These are phyloP conservation scores for Apamea sordens DNA, from an alignment of 2,888 invertebrate species.

Conservation along the genomic window DNA sequence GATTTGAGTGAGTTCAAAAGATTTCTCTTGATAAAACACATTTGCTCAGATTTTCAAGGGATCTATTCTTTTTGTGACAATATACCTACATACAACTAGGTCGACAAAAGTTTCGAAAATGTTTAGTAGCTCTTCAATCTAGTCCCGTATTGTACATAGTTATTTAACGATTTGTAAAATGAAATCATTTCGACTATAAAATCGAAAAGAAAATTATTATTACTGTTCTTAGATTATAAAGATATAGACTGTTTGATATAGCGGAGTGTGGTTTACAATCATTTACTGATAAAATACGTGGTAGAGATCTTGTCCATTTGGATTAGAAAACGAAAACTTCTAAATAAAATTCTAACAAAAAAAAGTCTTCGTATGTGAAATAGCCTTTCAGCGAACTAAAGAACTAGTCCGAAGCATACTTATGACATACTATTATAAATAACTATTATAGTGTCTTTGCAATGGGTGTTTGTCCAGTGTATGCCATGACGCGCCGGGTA, in stretches of 20 bases:
- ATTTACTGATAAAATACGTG: constrained; percentile 29
- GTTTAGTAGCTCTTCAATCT: constrained; percentile 28
- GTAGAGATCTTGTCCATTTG: constrained; percentile 43
- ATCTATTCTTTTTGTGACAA: not conserved
- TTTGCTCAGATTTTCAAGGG: not conserved
- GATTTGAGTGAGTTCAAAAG: not conserved
- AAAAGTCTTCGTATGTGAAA: constrained; percentile 22
- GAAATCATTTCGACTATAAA: constrained; percentile 19
- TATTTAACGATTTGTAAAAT: constrained; percentile 27
- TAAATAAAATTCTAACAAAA: constrained; percentile 7
- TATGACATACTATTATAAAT: constrained; percentile 6
- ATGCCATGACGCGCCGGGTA: not conserved
- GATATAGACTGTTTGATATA: constrained; percentile 50
- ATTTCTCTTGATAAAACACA: not conserved
- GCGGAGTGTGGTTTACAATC: constrained; percentile 38
- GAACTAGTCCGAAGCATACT: not conserved
- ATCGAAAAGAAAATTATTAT: constrained; percentile 18
- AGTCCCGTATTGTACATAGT: constrained; percentile 35
- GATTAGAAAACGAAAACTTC: constrained; percentile 26
- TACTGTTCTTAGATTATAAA: constrained; percentile 24
- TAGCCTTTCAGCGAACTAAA: constrained; percentile 8
- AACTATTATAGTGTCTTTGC: constrained; percentile 4
- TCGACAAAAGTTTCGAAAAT: not conserved
- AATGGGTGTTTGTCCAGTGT: constrained; percentile 7
- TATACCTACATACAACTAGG: not conserved